Evolutionary conservation across 2,113 vertebrate species (phyloP).

Genomic region (Boulengeromyrus knoepffleri): DNA sequence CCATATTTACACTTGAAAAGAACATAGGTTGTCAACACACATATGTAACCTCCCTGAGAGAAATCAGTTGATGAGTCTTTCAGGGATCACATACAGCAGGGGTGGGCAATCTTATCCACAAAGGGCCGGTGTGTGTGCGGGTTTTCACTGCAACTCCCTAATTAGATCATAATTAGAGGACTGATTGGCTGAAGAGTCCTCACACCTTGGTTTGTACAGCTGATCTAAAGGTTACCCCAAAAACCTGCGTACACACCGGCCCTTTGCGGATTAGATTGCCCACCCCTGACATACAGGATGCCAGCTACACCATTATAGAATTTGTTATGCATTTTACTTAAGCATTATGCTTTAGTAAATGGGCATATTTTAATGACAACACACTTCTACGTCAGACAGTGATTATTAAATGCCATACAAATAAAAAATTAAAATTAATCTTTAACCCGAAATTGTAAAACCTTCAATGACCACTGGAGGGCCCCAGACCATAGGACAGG

Average conservation of each 20-base stretch:
- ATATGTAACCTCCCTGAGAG: not conserved
- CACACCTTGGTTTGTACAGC: too few species aligned
- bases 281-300: too few species aligned
- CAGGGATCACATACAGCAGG: not conserved
- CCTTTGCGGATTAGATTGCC: too few species aligned
- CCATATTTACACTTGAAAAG: not conserved
- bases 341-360: not conserved
- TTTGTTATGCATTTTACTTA: not conserved
- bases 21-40: not conserved
- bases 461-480: not conserved
- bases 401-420: not conserved
- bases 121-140: too few species aligned
- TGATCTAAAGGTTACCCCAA: too few species aligned
- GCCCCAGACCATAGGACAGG: not conserved
- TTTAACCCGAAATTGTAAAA: not conserved
- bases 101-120: too few species aligned
- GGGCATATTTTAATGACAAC: not conserved
- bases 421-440: not conserved
- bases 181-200: too few species aligned
- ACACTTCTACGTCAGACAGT: not conserved
- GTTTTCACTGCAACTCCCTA: too few species aligned
- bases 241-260: too few species aligned
- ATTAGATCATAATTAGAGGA: too few species aligned
- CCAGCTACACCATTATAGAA: not conserved
- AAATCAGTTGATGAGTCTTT: not conserved